Percentiles rank a stretch among this genome's conserved stretches.
These are phyloP conservation scores for Monarcha castaneiventris DNA, from an alignment of 2,113 vertebrate species.

Conservation along the genomic window DNA sequence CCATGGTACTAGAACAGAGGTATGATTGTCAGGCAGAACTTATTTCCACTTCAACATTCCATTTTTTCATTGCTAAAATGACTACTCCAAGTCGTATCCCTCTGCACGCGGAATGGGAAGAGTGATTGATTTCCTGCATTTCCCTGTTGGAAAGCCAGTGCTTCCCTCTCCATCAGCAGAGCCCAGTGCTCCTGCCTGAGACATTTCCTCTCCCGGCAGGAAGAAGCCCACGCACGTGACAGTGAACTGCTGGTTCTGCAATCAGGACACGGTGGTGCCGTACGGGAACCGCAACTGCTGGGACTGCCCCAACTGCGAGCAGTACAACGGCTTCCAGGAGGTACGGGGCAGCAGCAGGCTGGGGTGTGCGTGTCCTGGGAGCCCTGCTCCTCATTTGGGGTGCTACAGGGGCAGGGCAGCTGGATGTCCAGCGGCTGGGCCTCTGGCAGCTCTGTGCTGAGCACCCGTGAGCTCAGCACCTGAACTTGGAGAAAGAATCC, in stretches of 20 bases:
- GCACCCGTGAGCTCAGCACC: background rate
- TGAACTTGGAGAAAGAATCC: background rate
- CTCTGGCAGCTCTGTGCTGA: background rate
- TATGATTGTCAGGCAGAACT: background rate
- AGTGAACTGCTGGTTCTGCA: conserved; percentile 99
- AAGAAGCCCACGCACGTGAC: conserved; percentile 84
- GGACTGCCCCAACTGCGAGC: conserved; percentile 97
- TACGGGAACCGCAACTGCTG: conserved; percentile 98
- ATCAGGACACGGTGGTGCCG: conserved; percentile 87
- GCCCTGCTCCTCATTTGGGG: rapidly evolving
- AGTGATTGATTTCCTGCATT: background rate
- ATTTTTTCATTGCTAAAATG: background rate
- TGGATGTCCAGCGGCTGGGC: rapidly evolving
- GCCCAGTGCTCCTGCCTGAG: background rate
- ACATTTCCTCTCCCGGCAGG: conserved; percentile 51
- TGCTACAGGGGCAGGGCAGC: rapidly evolving
- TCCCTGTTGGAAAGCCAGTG: background rate
- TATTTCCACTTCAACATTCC: background rate
- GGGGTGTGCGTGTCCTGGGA: background rate
- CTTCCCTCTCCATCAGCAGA: background rate
- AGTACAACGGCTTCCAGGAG: conserved; percentile 99
- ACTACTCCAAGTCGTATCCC: rapidly evolving
- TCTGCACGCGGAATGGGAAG: background rate
- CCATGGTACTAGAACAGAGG: background rate
- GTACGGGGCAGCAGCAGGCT: conserved; percentile 38